Base-by-base conservation (phyloP, 2,888 invertebrate genomes). In the Chymomyza fuscimana region DNA sequence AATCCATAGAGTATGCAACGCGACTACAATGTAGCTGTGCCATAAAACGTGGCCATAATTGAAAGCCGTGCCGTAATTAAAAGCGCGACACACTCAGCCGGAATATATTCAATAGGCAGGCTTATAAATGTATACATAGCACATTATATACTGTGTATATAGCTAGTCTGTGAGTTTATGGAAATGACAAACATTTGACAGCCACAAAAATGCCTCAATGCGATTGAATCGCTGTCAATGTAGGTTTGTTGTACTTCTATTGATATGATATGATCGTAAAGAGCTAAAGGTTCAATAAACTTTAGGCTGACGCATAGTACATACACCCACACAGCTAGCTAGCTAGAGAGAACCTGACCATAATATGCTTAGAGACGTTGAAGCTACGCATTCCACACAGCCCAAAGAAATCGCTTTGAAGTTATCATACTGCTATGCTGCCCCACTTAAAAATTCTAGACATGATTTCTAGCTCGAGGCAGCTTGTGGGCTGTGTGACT, bases 401-500 rank as follows among this genome's bases (percentile, higher is more conserved):
- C 12, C 25, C 59, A 59, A 19, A 29, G 32, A 32, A 9, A 16
- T 59, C 62, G 16, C 16, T 32, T 46, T 40, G 40, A 61, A 62
- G 16, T 19, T 46, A 25, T 46, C 46, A 62, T 50, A 15, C 40
- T 62, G 16, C 22, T 25, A 4, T 16, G 54, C 51, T 51, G 36
- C 19, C 63, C 71, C 73, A 83, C 81, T 85, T 85, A 80, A 74
- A 73, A 73, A 85, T 85, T 85, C 87, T 76, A 78, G 76, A 76
- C 85, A 87, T 83, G 85, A 86, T 81, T 85, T 87, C 73, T 79
- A 74, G 79, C 86, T 73, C 76, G 76, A 76, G 81, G 87, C 84
- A 77, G 84, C 70, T 84, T 73, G 65, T 71, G 67, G 69, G 62
- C 66, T 66, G 65, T 60, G 63, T 32, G 36, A 16, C 46, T 62